These are phyloP conservation scores for Caloenas nicobarica DNA, from an alignment of 2,113 vertebrate species.

Conservation along the genomic window DNA sequence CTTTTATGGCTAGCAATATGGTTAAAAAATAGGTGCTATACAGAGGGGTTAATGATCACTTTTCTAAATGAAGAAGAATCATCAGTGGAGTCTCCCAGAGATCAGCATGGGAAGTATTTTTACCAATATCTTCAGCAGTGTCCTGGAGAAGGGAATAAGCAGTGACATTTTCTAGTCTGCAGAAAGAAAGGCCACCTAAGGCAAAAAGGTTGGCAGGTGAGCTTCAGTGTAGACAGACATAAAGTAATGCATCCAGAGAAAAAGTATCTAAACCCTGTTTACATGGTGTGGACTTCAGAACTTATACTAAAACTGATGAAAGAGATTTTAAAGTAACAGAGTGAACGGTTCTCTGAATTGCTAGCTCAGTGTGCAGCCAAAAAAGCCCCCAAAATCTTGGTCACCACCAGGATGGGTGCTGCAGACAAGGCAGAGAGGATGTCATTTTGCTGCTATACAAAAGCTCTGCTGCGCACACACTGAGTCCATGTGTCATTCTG, in stretches of 20 bases:
- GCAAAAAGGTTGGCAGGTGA: neutral
- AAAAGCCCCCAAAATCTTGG: neutral
- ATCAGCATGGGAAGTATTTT: neutral
- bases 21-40: neutral
- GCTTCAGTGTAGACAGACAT: neutral
- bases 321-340: neutral
- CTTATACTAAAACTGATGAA: neutral
- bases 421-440: neutral
- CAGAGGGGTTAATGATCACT: neutral
- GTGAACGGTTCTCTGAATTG: neutral
- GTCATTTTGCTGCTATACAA: neutral
- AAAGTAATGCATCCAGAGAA: neutral
- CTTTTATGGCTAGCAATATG: neutral
- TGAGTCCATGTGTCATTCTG: neutral
- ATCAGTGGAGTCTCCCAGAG: neutral
- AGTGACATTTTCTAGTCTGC: neutral
- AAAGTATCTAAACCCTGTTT: neutral
- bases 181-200: neutral
- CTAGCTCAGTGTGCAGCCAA: neutral
- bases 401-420: neutral
- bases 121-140: neutral
- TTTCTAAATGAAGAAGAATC: neutral
- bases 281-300: neutral
- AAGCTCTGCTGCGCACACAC: neutral
- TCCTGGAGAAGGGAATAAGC: neutral